Evolutionary conservation across 2,113 vertebrate genomes (phyloP), one percentile per base, ranked within the genome.

Genomic region (Zapus hudsonius): DNA sequence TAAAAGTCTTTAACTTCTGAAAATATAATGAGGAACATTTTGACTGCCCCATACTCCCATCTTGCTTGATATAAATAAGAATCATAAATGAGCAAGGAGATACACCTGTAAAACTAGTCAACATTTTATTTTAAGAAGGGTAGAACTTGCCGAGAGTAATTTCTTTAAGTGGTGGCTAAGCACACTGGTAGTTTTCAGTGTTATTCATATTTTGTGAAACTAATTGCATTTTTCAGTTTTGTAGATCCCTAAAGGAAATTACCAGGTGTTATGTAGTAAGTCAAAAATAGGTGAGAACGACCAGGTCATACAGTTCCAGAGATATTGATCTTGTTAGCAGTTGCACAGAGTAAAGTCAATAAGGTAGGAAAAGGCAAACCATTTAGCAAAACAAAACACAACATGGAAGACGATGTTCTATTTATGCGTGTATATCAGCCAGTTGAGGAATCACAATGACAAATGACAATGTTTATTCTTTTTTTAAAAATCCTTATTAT

Each of bases 181-280:
- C 7, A 33, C 61, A 16, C 17, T 59, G 22, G 1, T 55, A 92
- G 38, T 17, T 91, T 88, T 78, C 19, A 89, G 55, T 91, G 5
- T 76, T 75, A 44, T 40, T 10, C 19, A 67, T 17, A 7, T 76
- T 15, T 55, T 91, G 1, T 76, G 79, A 78, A 73, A 29, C 19
- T 76, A 72, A 76, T 52, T 25, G 40, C 13, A 87, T 36, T 93
- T 91, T 72, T 31, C n/a, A 63, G 55, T 88, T 84, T 75, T 40
- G 17, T 20, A 89, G 8, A 1, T 11, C 2, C 88, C 2, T 95
- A 89, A 89, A 36, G 40, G 13, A 92, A 94, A 91, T 66, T 17
- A 75, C 31, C 19, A 80, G n/a, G 69, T 72, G 22, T 40, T 64
- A 31, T 57, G 16, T 19, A 78, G 19, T 36, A 63, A 27, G 44